These are phyloP conservation scores for Pteruthius melanotis DNA, from an alignment of 2,113 vertebrate species.

Conservation along the genomic window DNA sequence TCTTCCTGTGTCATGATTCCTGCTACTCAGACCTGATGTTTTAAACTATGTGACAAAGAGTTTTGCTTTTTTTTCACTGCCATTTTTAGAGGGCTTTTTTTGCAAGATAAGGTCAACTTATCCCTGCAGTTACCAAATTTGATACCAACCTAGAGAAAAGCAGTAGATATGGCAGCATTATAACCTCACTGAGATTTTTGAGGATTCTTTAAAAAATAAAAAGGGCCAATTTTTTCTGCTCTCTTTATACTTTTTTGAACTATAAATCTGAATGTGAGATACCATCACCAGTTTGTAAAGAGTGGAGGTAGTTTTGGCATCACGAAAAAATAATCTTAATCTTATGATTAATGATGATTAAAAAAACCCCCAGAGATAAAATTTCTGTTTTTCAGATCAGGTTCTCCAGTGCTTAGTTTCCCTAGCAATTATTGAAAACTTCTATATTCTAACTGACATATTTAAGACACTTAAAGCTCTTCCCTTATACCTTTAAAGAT, in stretches of 20 bases:
- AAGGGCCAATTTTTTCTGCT: neutral
- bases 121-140: neutral
- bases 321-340: neutral
- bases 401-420: neutral
- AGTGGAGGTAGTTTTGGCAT: neutral
- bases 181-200: neutral
- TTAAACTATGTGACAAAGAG: neutral
- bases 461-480: neutral
- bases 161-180: neutral
- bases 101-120: neutral
- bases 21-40: slow-evolving; percentile 7
- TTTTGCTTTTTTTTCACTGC: neutral
- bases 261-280: neutral
- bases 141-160: neutral
- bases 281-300: neutral
- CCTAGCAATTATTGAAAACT: neutral
- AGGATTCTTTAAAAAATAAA: neutral
- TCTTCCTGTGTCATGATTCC: slow-evolving; percentile 51
- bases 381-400: neutral
- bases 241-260: neutral
- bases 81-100: neutral
- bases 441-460: neutral
- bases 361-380: neutral
- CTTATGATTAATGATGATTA: no score
- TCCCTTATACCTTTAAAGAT: neutral